These are phyloP conservation scores for Tupaia tana DNA, from an alignment of 2,113 vertebrate genomes.

Conservation along the genomic window DNA sequence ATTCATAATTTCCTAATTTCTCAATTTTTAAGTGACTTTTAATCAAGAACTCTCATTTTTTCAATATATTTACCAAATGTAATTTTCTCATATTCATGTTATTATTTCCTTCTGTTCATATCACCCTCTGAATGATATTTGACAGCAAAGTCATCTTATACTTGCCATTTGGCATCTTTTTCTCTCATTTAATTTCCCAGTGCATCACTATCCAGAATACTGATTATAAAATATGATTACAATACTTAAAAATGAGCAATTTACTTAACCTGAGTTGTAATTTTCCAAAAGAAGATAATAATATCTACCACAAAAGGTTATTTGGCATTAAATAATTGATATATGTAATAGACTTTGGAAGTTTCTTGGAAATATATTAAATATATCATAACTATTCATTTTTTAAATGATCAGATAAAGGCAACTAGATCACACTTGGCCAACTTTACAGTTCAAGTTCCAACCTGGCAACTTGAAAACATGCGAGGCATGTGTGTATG, in stretches of 20 bases:
- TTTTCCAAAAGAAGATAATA: background rate
- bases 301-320: background rate
- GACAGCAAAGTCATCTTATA: background rate
- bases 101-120: background rate
- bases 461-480: too few species aligned
- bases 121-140: background rate
- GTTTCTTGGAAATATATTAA: background rate
- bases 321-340: background rate
- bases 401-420: background rate
- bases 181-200: background rate
- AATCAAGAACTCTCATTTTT: background rate
- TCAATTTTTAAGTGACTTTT: background rate
- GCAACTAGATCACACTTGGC: too few species aligned
- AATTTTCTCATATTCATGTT: background rate
- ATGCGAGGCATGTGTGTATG: too few species aligned
- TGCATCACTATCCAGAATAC: background rate
- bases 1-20: background rate
- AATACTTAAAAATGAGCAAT: background rate
- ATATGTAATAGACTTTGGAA: background rate
- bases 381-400: background rate
- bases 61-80: background rate
- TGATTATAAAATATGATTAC: background rate
- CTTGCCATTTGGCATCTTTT: background rate
- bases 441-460: too few species aligned
- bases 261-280: background rate